Evolutionary conservation across 2,888 invertebrate genomes (phyloP), one percentile per base, ranked within the genome.

Genomic region (Lasioglossum morio): DNA sequence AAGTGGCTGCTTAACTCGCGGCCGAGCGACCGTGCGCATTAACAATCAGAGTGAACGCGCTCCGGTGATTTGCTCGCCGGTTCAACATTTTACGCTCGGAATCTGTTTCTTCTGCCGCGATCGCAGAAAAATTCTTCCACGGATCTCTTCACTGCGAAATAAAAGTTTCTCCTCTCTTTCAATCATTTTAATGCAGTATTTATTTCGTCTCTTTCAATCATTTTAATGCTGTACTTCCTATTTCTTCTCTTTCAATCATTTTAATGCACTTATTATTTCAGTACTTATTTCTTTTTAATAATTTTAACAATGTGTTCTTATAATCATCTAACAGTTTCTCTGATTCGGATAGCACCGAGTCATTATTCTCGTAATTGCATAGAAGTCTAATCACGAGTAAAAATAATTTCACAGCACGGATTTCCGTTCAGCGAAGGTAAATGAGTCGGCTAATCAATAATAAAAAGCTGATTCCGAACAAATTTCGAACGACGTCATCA

Each of bases 1-100:
- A 72, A 72, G 75, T 57, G 66, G 70, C 74, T 74, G 60, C 46
- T 86, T 73, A 72, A 80, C 79, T 60, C 53, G 70, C 30, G 34
- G 43, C 43, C 8, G 34, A 27, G 69, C 69, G 34, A 73, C 63
- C 77, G 23, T 27, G 66, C 8, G 23, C 19, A n/a, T 69, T 74
- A 72, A 73, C 70, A 70, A 84, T 74, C 80, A 53, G 69, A 34
- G 34, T 48, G 66, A 76, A 79, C 79, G 48, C 43, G 70, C 40
- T 37, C 5, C 70, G 70, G 37, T 70, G 70, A 70, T 70, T 70
- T n/a, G 70, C 70, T 37, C n/a, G n/a, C 57, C 57, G 70, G 23
- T n/a, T 70, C n/a, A 70, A 72, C 72, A 40, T 43, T 72, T 72
- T 43, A 72, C 72, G 43, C 27, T 27, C 19, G 2, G 43, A 72